Evolutionary conservation across 2,888 invertebrate genomes (phyloP).

Genomic region (Pimpla rufipes): DNA sequence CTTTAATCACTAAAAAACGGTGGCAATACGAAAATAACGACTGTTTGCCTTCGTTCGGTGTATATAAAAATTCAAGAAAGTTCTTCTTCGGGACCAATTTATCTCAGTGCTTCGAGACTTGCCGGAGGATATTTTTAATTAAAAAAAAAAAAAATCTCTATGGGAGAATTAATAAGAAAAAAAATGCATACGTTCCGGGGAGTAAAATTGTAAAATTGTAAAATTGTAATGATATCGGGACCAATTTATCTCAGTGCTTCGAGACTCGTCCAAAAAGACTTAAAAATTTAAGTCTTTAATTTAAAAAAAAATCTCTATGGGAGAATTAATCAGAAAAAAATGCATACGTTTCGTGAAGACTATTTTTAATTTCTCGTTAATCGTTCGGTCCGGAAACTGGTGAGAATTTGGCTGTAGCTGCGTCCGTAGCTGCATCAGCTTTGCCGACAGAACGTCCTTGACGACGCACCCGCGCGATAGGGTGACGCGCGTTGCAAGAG

Average conservation of each 20-base stretch:
- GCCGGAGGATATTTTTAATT: no score
- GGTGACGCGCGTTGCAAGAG: slow-evolving; percentile 32
- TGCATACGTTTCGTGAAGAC: no score
- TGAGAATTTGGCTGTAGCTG: neutral
- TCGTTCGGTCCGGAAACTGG: neutral
- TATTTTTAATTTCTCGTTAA: no score
- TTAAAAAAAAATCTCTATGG: no score
- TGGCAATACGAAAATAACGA: no score
- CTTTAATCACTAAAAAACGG: no score
- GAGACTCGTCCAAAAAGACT: neutral
- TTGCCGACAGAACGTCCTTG: slow-evolving; percentile 45
- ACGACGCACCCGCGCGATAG: slow-evolving; percentile 29
- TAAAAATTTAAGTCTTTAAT: no score
- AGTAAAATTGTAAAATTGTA: no score
- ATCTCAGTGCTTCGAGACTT: neutral
- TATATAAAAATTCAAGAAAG: neutral
- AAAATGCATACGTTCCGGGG: neutral
- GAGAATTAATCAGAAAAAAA: no score
- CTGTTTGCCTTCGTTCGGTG: neutral
- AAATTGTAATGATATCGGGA: no score
- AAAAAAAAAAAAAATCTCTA: no score
- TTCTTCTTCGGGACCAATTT: neutral
- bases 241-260: neutral
- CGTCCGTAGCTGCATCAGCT: slow-evolving; percentile 11
- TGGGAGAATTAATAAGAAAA: no score